Base-by-base conservation (phyloP, 1,140 invertebrate genomes). In the Pogonomyrmex californicus region DNA sequence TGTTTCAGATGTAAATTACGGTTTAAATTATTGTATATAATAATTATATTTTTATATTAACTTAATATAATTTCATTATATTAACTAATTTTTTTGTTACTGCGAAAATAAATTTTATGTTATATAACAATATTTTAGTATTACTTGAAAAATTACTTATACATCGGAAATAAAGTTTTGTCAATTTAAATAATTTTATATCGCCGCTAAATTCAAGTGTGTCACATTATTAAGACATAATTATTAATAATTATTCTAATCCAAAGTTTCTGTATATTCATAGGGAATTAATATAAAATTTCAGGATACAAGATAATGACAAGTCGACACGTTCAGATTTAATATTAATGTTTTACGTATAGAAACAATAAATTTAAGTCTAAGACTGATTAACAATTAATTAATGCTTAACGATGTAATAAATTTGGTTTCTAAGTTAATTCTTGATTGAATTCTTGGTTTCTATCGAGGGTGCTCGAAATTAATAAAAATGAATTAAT, bases 341-440 rank as follows among this genome's bases (percentile, higher is more conserved):
- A 47, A 65, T 36, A 65, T 78, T 78, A 51, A 79, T 79, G 33
- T 66, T 3, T 7, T 49, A 62, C 6, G 6, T 44, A 5, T 17
- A 12, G 14, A 23, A 33, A 1, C 10, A 38, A 51, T 23, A 66
- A 49, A 47, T 36, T 78, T 5, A 1, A 36, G 14, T 23, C 7
- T 49, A 65, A 6, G n/a, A 44, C 12, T 77, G 65, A 65, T 78
- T 49, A 47, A n/a, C 12, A 58, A 58, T 58, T 17, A 77, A 51
- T 47, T 9, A 65, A 6, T 2, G 17, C 7, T 2, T 38, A 68
- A 65, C 17, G 38, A 38, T 44, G 1, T 7, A 7, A 14, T 14
- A 79, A 66, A 51, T 79, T 79, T 79, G n/a, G 10, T 62, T 60
- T 76, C 9, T 44, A 47, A 77, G 23, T 23, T 23, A 0, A 23